Base-by-base conservation (phyloP, 2,113 vertebrate species). In the Leucosticte australis region DNA sequence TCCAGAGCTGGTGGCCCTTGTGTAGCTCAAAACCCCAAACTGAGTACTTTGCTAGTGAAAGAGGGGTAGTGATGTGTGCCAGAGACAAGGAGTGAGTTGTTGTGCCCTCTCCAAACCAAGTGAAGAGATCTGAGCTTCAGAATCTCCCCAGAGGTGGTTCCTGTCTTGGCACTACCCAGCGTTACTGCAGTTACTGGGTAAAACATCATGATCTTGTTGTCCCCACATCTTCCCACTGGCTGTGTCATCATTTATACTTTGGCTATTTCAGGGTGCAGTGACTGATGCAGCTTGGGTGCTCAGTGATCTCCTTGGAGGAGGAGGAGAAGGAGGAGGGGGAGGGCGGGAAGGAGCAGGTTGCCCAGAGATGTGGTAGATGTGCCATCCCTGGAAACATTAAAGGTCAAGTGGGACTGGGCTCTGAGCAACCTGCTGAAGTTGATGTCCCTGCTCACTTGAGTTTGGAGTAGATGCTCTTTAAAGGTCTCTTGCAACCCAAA, bases 1-100 rank as follows among this genome's bases (percentile, higher is more conserved):
- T 15, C 30, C 18, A 47, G 31, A 73, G 23, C 22, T 79, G 14
- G 24, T 89, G 33, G 46, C 24, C 39, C 15, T 7, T 3, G 4
- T 12, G 13, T 70, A 74, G 31, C 22, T 67, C 39, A 44, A 23
- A 91, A 85, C 4, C 39, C 28, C 27, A 24, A 11, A 64, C 16
- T n/a, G 39, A 6, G 13, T 68, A 57, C 37, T 68, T 82, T 15
- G 41, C 27, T 78, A 24, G 46, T 42, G 67, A 80, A 73, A 53
- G 57, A 64, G 13, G 16, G 7, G 11, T 49, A 27, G 10, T 0
- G 0, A 35, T 19, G 35, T 39, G 15, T 65, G 17, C 28, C 18
- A 53, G 59, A 88, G 53, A 41, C 16, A 65, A 73, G 33, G 31
- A 64, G 12, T 27, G 19, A 74, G 20, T 62, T 73, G 28, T 57